Conservation (phyloP, 2,797 vertebrate genomes). For the Caiman crocodilus region DNA sequence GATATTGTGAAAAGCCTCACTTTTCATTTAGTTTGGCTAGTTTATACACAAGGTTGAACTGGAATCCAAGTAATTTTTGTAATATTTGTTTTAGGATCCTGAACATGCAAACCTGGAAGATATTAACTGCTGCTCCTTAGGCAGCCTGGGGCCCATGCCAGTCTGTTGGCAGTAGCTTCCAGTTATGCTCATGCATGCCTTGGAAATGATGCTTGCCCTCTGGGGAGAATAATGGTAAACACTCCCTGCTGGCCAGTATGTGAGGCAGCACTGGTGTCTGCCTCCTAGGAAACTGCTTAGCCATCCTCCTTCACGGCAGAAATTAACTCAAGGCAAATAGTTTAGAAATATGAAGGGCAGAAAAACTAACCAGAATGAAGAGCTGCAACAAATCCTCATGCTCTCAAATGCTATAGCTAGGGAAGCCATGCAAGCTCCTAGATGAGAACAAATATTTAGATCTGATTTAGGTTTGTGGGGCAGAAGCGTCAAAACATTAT, state of each 20-base stretch:
- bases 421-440: not conserved
- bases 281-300: not conserved
- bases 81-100: conserved; percentile 54
- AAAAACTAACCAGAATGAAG: not conserved
- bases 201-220: conserved; percentile 3
- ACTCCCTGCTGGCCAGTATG: not conserved
- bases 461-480: not conserved
- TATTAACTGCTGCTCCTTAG: conserved; percentile 28
- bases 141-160: conserved; percentile 54
- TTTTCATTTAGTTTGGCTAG: conserved; percentile 49
- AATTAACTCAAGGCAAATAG: not conserved
- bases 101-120: conserved; percentile 59
- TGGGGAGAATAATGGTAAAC: not conserved
- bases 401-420: not conserved
- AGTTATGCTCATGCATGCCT: not conserved
- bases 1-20: accelerated
- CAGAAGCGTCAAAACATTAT: not conserved
- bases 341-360: not conserved
- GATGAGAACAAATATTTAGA: not conserved
- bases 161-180: conserved; percentile 32
- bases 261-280: not conserved
- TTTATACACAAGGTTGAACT: conserved; percentile 42
- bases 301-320: not conserved
- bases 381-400: too few relatives aligned
- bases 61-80: conserved; percentile 27